A percentile compares a stretch with the other conserved stretches of the same genome.
phyloP scores from a whole-genome alignment of 2,113 vertebrate genomes.

The Lepus americanus region DNA sequence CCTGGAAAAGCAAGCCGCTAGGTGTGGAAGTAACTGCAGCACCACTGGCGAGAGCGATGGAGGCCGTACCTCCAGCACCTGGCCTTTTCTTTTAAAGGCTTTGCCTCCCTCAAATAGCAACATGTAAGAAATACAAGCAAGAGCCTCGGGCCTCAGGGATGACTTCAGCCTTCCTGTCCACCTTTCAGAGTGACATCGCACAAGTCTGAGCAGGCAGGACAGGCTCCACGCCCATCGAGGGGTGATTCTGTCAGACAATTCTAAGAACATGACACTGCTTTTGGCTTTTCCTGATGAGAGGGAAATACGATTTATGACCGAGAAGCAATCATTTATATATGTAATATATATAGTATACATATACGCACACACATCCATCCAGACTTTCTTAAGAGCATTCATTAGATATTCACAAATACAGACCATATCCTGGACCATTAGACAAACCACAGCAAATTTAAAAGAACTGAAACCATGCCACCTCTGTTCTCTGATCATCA shows the following conservation, averaged over 20 bases:
- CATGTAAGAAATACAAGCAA: too few relatives aligned
- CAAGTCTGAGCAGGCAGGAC: too few relatives aligned
- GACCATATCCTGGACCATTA: not conserved
- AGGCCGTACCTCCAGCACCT: not conserved
- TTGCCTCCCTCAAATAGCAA: not conserved
- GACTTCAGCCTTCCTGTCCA: too few relatives aligned
- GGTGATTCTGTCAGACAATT: not conserved
- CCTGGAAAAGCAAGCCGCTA: slow-evolving; percentile 63
- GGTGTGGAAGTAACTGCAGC: not conserved
- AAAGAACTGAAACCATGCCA: not conserved
- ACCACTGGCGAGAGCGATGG: not conserved
- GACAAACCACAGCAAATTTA: not conserved
- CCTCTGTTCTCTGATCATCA: not conserved
- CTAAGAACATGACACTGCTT: not conserved
- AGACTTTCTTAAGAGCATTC: not conserved
- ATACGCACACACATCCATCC: too few relatives aligned
- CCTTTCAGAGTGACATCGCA: not conserved
- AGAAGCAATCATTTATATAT: not conserved
- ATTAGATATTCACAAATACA: not conserved
- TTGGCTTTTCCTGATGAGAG: not conserved
- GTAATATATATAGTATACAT: too few relatives aligned
- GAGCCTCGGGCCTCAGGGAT: too few relatives aligned
- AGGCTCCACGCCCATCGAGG: not conserved
- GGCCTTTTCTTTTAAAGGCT: not conserved
- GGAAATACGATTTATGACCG: not conserved